Percentiles rank a stretch among this genome's conserved stretches.
These are phyloP conservation scores for Rhyacichthys aspro DNA, from an alignment of 2,797 vertebrate genomes.

Conservation along the genomic window DNA sequence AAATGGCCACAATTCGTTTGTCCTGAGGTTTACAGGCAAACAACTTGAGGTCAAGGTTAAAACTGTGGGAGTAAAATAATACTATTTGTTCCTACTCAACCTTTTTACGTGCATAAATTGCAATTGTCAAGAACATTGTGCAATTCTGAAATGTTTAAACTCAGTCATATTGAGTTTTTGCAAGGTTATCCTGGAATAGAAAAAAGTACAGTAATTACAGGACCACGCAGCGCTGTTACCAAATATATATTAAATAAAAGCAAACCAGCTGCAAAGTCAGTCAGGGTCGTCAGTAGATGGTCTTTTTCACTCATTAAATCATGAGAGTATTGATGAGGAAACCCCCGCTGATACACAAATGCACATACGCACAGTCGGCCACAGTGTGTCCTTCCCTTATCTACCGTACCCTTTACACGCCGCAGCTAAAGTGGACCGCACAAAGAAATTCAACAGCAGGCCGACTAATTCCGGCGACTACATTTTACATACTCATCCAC, in stretches of 20 bases:
- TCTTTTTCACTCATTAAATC: slow-evolving; percentile 7
- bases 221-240: no score
- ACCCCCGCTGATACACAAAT: not conserved
- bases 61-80: not conserved
- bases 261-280: no score
- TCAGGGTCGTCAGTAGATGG: no score
- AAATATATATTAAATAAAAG: no score
- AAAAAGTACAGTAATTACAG: no score
- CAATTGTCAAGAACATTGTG: not conserved
- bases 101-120: not conserved
- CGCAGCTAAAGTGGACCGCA: slow-evolving; percentile 35
- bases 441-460: slow-evolving; percentile 34
- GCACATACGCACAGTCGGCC: slow-evolving; percentile 5
- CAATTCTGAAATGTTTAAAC: not conserved
- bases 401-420: slow-evolving; percentile 35
- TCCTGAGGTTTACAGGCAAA: not conserved
- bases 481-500: slow-evolving; percentile 39
- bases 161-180: slow-evolving; percentile 1
- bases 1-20: no score
- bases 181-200: no score
- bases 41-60: not conserved
- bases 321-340: not conserved
- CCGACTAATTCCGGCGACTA: slow-evolving; percentile 47
- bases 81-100: not conserved
- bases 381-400: slow-evolving; percentile 36